These are phyloP conservation scores for Cylindroiulus punctatus DNA, from an alignment of 2,888 invertebrate species.

Conservation along the genomic window DNA sequence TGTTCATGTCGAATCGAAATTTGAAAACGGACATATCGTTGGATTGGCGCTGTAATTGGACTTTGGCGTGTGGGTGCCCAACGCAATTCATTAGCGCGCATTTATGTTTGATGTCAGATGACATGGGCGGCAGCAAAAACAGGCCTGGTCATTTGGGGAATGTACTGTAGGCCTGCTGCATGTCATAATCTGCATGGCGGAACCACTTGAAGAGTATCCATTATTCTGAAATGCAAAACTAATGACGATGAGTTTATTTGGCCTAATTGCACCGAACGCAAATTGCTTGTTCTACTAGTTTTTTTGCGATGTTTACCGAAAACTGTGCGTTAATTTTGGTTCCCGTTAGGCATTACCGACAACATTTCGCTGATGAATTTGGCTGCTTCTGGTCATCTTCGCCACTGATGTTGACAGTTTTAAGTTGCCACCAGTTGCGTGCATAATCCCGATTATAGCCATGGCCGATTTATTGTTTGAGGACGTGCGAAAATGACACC, in stretches of 20 bases:
- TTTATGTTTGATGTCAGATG: neutral
- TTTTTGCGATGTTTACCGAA: neutral
- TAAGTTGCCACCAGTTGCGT: too few species aligned
- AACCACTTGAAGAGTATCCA: neutral
- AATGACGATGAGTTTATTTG: neutral
- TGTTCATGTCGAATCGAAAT: neutral
- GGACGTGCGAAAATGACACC: too few species aligned
- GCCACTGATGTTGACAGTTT: too few species aligned
- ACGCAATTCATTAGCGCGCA: neutral
- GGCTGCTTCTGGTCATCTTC: too few species aligned
- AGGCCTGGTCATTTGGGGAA: neutral
- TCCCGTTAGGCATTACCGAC: too few species aligned
- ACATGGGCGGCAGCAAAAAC: neutral
- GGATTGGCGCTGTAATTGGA: neutral
- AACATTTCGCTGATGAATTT: too few species aligned
- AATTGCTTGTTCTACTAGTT: neutral
- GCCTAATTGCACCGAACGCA: neutral
- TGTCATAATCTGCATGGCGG: conserved; percentile 36
- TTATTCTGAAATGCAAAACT: conserved; percentile 9
- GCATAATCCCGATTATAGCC: too few species aligned
- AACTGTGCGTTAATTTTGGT: neutral
- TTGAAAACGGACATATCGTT: neutral
- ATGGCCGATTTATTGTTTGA: too few species aligned
- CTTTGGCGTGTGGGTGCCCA: neutral
- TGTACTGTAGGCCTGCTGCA: neutral